Conservation (phyloP, 2,797 vertebrate species). For the Gymnodraco acuticeps region DNA sequence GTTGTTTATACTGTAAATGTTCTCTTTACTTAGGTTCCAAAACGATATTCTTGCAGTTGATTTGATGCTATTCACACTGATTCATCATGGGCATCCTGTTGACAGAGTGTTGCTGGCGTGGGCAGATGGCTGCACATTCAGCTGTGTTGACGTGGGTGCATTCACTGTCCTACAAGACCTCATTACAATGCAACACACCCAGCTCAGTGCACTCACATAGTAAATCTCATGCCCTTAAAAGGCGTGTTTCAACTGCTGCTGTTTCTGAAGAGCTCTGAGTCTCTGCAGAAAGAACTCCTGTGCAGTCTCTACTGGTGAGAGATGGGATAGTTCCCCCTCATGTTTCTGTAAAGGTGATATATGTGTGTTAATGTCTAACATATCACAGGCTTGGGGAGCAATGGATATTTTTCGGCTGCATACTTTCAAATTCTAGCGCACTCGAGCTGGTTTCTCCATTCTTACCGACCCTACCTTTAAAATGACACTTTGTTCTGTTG, state of each 20-base stretch:
- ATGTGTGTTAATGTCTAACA: too few relatives aligned
- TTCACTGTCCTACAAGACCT: conserved; percentile 33
- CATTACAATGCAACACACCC: conserved; percentile 79
- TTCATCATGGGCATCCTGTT: conserved; percentile 49
- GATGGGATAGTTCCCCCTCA: background rate
- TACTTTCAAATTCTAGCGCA: too few relatives aligned
- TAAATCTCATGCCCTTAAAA: conserved; percentile 86
- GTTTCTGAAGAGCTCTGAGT: conserved; percentile 23
- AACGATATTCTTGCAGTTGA: background rate
- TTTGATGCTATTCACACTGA: background rate
- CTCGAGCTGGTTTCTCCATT: too few relatives aligned
- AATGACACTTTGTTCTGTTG: too few relatives aligned
- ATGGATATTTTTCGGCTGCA: too few relatives aligned
- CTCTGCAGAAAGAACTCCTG: conserved; percentile 2
- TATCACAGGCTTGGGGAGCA: too few relatives aligned
- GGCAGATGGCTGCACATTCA: conserved; percentile 33
- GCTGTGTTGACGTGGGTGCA: conserved; percentile 26
- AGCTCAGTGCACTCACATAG: conserved; percentile 52
- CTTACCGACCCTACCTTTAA: too few relatives aligned
- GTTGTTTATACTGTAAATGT: background rate
- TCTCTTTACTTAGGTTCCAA: background rate
- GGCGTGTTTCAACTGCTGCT: conserved; percentile 76
- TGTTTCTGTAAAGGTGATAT: background rate
- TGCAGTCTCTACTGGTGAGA: conserved; percentile 69
- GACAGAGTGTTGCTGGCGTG: conserved; percentile 26